A percentile compares a stretch with the other conserved stretches of the same genome.
These are phyloP conservation scores for Andrena haemorrhoa DNA, from an alignment of 2,888 invertebrate genomes.

Conservation along the genomic window DNA sequence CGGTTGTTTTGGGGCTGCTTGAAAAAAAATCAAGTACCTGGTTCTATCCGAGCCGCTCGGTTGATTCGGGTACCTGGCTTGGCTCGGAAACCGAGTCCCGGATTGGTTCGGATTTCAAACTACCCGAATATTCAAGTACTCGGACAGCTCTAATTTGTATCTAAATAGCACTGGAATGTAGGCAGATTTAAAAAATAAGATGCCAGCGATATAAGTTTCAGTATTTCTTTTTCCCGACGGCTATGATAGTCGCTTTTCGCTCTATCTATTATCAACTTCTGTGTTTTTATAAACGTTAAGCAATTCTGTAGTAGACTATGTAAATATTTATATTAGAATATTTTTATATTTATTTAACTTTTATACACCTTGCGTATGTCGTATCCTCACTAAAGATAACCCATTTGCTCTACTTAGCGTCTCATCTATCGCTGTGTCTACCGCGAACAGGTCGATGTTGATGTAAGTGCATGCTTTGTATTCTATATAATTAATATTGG, in stretches of 20 bases:
- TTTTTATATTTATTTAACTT: slow-evolving; percentile 27
- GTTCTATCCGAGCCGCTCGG: no score
- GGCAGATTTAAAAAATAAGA: slow-evolving; percentile 3
- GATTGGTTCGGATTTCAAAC: no score
- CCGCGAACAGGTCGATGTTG: slow-evolving; percentile 78
- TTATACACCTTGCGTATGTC: slow-evolving; percentile 42
- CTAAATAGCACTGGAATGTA: slow-evolving; percentile 33
- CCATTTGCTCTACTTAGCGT: slow-evolving; percentile 80
- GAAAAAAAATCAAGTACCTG: no score
- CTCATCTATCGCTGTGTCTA: slow-evolving; percentile 81
- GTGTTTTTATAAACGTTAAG: slow-evolving; percentile 25
- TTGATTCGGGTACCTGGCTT: no score
- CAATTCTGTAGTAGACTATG: slow-evolving; percentile 11
- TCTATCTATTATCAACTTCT: slow-evolving; percentile 20
- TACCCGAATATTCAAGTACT: no score
- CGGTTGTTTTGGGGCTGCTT: no score
- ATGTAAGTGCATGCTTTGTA: slow-evolving; percentile 83
- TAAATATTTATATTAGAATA: slow-evolving; percentile 19
- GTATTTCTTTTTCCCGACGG: slow-evolving; percentile 8
- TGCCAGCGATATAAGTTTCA: slow-evolving; percentile 12
- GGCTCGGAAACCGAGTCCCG: no score
- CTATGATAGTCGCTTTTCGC: slow-evolving; percentile 16
- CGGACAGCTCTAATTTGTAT: not conserved
- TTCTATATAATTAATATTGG: slow-evolving; percentile 53
- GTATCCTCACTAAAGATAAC: slow-evolving; percentile 71